A percentile compares a stretch with the other conserved stretches of the same genome.
These are phyloP conservation scores for Atherinomorus stipes DNA, from an alignment of 2,113 vertebrate species.

Conservation along the genomic window DNA sequence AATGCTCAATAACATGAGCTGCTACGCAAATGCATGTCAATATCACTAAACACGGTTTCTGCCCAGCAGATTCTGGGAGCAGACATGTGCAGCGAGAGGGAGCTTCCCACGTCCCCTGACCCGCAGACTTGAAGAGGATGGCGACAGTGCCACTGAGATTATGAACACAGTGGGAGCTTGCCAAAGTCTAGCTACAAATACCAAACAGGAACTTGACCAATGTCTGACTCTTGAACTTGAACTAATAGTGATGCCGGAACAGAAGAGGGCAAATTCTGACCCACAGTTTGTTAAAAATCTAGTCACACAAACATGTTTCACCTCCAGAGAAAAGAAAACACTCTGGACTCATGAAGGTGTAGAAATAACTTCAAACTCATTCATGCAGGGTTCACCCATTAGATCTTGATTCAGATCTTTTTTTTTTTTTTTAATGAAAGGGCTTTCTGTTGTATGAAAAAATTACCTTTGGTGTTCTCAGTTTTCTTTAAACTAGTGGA, in stretches of 20 bases:
- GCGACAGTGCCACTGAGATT: conserved; percentile 38
- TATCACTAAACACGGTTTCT: conserved; percentile 39
- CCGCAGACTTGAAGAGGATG: conserved; percentile 21
- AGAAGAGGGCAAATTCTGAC: conserved; percentile 11
- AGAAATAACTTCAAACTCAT: too few relatives aligned
- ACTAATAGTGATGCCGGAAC: not conserved
- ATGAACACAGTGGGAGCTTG: conserved; percentile 32
- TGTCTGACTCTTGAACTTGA: conserved; percentile 52
- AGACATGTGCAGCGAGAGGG: conserved; percentile 13
- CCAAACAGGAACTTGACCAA: conserved; percentile 58
- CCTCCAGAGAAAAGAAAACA: too few relatives aligned
- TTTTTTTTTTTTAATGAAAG: too few relatives aligned
- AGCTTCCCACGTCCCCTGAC: conserved; percentile 50
- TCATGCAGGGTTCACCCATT: too few relatives aligned
- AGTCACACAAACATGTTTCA: too few relatives aligned
- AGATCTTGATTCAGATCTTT: too few relatives aligned
- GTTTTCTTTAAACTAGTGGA: too few relatives aligned
- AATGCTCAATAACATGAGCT: not conserved
- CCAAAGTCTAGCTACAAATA: conserved; percentile 55
- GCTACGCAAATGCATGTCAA: conserved; percentile 31
- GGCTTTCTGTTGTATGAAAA: too few relatives aligned
- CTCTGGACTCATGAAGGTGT: too few relatives aligned
- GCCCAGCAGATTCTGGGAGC: conserved; percentile 33
- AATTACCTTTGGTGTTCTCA: too few relatives aligned
- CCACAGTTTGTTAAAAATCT: conserved; percentile 2